Base-by-base conservation (phyloP, 92 coral and sea anemone species). In the Palythoa caribaeorum region DNA sequence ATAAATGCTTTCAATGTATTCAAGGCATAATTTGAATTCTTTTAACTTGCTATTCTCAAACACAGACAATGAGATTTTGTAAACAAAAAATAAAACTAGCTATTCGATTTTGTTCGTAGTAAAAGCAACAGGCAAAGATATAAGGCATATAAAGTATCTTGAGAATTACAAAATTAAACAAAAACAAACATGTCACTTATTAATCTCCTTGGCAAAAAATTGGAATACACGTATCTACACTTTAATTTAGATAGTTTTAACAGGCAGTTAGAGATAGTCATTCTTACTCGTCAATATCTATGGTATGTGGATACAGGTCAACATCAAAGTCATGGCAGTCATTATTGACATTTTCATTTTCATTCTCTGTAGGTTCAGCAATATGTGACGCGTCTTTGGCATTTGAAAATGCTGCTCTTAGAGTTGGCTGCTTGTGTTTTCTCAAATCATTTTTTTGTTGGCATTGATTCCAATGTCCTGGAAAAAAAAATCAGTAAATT, bases 401-500 rank as follows among this genome's bases (percentile, higher is more conserved):
- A 71, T 71, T 70, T 85, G 79, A 51, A 85, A 85, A 85, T 71
- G 88, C 63, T 85, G 36, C 80, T 44, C 50, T 71, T 68, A 85
- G 52, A 73, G 65, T 59, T 1, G 3, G 70, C 89, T 86, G 89
- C 73, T 71, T 75, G 83, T 9, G 60, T 75, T 75, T 76, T 47
- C 39, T 73, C 16, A 75, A 63, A 69, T 71, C 69, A 73, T 80
- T 86, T 66, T 73, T 86, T 14, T 36, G 68, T 37, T 55, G 59
- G 73, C 89, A 86, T 48, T 66, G 38, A 50, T 86, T 86, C 83
- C 89, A 75, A 28, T 86, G 89, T 75, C 89, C 89, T 86, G 71
- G 47, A 62, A 20, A 78, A 54, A 21, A 78, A 78, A 54, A 57
- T 38, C 39, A 75, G 74, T 69, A 38, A 28, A 36, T 39, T 59